Evolutionary conservation across 1,140 invertebrate species (phyloP).

Genomic region (Drosophila parvula): DNA sequence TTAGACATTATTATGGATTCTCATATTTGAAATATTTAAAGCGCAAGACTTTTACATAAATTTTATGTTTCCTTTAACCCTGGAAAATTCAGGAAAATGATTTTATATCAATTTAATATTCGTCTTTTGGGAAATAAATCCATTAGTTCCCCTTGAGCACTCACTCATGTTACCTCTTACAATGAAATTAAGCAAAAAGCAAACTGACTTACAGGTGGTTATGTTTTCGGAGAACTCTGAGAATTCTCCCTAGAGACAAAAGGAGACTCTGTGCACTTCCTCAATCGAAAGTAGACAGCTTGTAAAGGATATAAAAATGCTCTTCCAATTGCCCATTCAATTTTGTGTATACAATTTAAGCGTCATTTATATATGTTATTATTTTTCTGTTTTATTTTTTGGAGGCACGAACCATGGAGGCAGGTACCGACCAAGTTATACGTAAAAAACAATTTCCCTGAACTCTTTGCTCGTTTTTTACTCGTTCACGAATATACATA

Average conservation of each 20-base stretch:
- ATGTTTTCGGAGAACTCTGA: slow-evolving; percentile 6
- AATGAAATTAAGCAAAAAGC: slow-evolving; percentile 14
- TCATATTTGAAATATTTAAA: neutral
- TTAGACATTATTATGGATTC: neutral
- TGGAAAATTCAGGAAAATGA: neutral
- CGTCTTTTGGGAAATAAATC: neutral
- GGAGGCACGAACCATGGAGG: slow-evolving; percentile 58
- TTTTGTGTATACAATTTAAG: slow-evolving; percentile 35
- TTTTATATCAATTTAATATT: neutral
- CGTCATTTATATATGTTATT: slow-evolving; percentile 13
- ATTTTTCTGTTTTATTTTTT: slow-evolving; percentile 16
- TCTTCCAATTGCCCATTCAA: slow-evolving; percentile 27
- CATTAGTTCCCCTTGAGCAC: neutral
- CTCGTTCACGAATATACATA: slow-evolving; percentile 24
- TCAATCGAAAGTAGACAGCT: neutral
- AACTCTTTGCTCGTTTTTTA: slow-evolving; percentile 25
- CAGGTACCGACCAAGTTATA: slow-evolving; percentile 40
- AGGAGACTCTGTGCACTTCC: slow-evolving; percentile 2
- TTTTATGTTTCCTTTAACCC: too few species aligned
- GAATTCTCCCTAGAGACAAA: slow-evolving; percentile 1
- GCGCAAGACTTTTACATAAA: too few species aligned
- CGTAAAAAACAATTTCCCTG: slow-evolving; percentile 25
- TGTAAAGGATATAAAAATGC: slow-evolving; percentile 25
- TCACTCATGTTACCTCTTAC: neutral
- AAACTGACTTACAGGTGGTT: slow-evolving; percentile 28